These are phyloP conservation scores for Rhinolophus ferrumequinum DNA, from an alignment of 2,113 vertebrate species.

Conservation along the genomic window DNA sequence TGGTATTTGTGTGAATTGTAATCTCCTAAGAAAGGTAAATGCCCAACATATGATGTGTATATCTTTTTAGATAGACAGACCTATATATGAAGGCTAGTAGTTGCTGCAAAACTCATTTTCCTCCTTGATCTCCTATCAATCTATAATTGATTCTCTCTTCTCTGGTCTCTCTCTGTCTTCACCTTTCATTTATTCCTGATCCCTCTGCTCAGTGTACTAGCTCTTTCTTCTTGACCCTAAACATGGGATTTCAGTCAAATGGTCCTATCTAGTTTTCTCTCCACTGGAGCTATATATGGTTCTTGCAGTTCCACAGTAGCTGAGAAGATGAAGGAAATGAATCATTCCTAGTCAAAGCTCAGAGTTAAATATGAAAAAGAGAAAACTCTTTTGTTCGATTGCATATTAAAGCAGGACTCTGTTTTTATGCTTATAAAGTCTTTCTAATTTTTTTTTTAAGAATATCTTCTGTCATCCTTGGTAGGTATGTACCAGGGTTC, in stretches of 20 bases:
- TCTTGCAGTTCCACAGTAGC: background rate
- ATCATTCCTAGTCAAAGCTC: background rate
- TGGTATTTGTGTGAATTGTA: background rate
- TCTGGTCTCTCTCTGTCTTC: background rate
- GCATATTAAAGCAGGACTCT: background rate
- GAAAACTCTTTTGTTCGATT: background rate
- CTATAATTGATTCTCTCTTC: background rate
- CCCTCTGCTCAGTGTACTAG: background rate
- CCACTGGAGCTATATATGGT: background rate
- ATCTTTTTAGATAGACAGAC: background rate
- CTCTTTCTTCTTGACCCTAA: background rate
- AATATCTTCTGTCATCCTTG: background rate
- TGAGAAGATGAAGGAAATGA: background rate
- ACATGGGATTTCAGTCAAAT: background rate
- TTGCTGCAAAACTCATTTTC: conserved; percentile 28
- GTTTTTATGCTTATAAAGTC: background rate
- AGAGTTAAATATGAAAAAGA: conserved; percentile 52
- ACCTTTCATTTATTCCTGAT: background rate
- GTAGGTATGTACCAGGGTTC: background rate
- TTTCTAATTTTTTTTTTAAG: conserved; percentile 18
- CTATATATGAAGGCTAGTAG: background rate
- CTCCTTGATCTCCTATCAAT: background rate
- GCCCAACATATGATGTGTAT: background rate
- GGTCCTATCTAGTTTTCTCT: background rate
- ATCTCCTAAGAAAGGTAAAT: background rate